Base-by-base conservation (phyloP, 2,888 invertebrate species). In the Polydrusus cervinus region DNA sequence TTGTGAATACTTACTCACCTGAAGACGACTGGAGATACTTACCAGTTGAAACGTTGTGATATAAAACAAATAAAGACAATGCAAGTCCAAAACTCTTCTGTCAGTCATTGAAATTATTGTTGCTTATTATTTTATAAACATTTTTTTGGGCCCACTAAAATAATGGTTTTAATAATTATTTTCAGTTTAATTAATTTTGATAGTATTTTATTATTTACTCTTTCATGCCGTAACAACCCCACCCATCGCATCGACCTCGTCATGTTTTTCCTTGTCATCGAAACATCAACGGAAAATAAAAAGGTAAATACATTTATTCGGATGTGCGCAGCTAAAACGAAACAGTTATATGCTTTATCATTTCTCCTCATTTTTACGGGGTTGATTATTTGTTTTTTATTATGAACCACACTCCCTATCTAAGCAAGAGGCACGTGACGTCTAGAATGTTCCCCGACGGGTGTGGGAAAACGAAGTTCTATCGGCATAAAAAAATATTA, bases 401-500 rank as follows among this genome's bases (percentile, higher is more conserved):
- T 81, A 81, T 69, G 75, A 74, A 79, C 65, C 81, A 74, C 78
- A 71, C 77, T 80, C 72, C 81, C 81, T 83, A 82, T 84, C 83
- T 83, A 83, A 85, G 83, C 84, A 84, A 72, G 79, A 79, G 82
- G 82, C 85, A 85, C 85, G 85, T 84, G 85, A 82, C 82, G 80
- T 79, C 79, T 55, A 55, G 53, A 47, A 43, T 40, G 16, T 43
- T 55, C 40, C 40, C 75, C 43, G 13, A 38, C 61, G 51, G 45
- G 34, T 57, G 77, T 77, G 82, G 79, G 81, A 84, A 84, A 84
- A 83, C 82, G 82, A 81, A 79, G 80, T 79, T 74, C 45, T 34
- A 65, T 68, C 62, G 69, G 55, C 69, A 49, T 81, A 80, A 85
- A 87, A 87, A 87, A 87, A 87, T 87, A 87, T 87, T 87, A 86